phyloP scores from a whole-genome alignment of 1,140 invertebrate genomes.

The Cyclina sinensis region DNA sequence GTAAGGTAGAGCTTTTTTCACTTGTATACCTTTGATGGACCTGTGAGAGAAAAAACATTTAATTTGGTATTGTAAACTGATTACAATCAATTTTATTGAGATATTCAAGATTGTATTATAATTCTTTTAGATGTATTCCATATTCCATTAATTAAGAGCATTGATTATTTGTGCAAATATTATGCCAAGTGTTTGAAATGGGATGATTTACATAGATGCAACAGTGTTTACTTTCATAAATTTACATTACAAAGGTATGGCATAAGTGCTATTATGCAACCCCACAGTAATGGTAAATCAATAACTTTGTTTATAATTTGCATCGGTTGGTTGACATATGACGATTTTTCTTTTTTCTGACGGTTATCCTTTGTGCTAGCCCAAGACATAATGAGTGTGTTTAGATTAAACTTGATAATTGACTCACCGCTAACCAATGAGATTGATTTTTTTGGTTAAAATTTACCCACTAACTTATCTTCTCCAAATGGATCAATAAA shows the following conservation, averaged over 20 bases:
- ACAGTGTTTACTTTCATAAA: conserved; percentile 40
- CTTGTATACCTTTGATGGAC: too few species aligned
- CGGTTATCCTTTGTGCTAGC: neutral
- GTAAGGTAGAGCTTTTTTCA: too few species aligned
- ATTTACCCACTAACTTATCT: neutral
- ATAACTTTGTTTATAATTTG: conserved; percentile 11
- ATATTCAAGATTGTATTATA: too few species aligned
- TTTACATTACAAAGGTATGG: neutral
- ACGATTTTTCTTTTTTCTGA: neutral
- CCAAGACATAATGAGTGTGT: neutral
- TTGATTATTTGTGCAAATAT: conserved; percentile 2
- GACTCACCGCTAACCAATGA: neutral
- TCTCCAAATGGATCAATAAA: neutral
- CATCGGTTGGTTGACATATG: neutral
- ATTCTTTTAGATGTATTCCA: neutral
- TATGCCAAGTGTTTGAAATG: neutral
- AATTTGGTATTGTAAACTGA: too few species aligned
- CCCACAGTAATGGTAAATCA: neutral
- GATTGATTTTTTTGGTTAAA: conserved; percentile 14
- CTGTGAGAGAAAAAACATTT: too few species aligned
- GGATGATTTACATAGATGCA: conserved; percentile 43
- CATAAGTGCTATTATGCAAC: neutral
- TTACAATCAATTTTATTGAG: too few species aligned
- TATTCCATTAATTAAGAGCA: neutral
- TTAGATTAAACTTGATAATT: conserved; percentile 7